Base-by-base conservation (phyloP, 2,113 vertebrate species). In the Alligator mississippiensis region DNA sequence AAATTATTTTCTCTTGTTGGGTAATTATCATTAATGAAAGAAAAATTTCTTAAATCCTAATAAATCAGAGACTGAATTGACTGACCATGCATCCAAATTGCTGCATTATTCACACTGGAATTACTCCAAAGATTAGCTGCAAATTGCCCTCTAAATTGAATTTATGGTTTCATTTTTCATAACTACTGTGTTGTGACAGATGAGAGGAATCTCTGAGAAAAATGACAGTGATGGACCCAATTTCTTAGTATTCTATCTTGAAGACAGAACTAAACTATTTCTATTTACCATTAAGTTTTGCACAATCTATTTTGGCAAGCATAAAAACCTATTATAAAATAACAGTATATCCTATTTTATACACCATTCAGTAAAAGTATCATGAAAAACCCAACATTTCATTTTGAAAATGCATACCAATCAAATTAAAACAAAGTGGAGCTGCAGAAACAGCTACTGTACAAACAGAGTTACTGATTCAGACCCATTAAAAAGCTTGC, bases 121-220 rank as follows among this genome's bases (percentile, higher is more conserved):
- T 98, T 98, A 98, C 97, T 98, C 96, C 95, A 98, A 98, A 98
- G 97, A 98, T 98, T 98, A 98, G 97, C 97, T 98, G 98, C 97
- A 98, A 98, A 98, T 98, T 98, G 97, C 96, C 97, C 98, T 97
- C 97, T 97, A 98, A 98, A 98, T 98, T 98, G 97, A 98, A 98
- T 98, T 98, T 98, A 98, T 97, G 95, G 97, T 98, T 98, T 98
- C 98, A 98, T 98, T 98, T 98, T 98, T 98, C 97, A 98, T 98
- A 97, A 97, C 97, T 97, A 96, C 96, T 97, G 80, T 98, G 95
- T 98, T 98, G 96, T 98, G 97, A 98, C 98, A 98, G 96, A 98
- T 97, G 97, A 98, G 97, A 96, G 78, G 93, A 97, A 97, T 97
- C 92, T 96, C 93, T 94, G 88, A 96, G 96, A 97, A 96, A 98